Evolutionary conservation across 2,113 vertebrate species (phyloP).

Genomic region (Patagioenas fasciata): DNA sequence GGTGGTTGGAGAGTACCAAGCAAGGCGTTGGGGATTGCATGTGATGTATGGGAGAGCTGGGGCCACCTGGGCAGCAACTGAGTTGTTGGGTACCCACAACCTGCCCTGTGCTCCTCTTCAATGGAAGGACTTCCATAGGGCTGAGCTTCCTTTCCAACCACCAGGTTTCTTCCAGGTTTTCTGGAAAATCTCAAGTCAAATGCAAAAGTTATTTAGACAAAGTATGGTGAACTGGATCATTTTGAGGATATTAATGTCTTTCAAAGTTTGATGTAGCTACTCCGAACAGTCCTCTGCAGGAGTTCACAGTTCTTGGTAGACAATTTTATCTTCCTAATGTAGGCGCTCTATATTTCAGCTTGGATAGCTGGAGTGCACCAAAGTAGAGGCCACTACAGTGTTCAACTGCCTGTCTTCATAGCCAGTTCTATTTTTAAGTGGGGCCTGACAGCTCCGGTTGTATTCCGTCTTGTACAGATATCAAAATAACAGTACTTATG

Average conservation of each 20-base stretch:
- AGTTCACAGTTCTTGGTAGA: not conserved
- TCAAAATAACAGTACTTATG: not conserved
- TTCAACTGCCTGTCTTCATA: not conserved
- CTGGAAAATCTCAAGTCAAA: not conserved
- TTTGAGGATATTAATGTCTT: not conserved
- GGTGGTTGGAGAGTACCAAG: not conserved
- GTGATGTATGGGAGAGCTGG: not conserved
- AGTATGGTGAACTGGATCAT: not conserved
- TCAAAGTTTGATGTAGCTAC: not conserved
- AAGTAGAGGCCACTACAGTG: not conserved
- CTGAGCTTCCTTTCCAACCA: not conserved
- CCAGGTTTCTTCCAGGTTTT: not conserved
- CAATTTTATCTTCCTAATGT: not conserved
- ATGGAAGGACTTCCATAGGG: rapidly evolving
- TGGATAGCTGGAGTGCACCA: not conserved
- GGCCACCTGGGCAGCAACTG: not conserved
- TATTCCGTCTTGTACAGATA: not conserved
- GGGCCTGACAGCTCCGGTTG: not conserved
- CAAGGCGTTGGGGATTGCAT: rapidly evolving
- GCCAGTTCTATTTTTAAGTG: not conserved
- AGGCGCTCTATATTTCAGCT: not conserved
- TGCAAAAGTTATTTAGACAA: not conserved
- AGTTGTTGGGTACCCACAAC: not conserved
- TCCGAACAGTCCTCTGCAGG: not conserved
- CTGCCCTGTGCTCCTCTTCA: rapidly evolving